A percentile compares a stretch with the other conserved stretches of the same genome.
Conservation (phyloP, 1,140 invertebrate genomes). For the Chironomus striatipennis region DNA sequence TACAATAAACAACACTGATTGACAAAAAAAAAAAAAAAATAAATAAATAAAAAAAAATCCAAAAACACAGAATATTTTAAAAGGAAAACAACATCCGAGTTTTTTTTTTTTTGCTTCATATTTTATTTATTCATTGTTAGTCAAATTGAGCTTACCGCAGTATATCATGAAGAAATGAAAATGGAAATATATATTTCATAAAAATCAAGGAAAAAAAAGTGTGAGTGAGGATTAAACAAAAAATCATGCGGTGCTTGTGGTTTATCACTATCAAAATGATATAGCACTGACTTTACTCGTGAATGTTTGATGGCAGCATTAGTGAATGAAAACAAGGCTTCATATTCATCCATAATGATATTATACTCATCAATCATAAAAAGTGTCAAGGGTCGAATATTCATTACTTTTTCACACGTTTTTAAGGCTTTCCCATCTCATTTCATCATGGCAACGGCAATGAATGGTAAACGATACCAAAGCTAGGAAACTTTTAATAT, state of each 20-base stretch:
- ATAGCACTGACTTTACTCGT: no score
- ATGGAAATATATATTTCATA: neutral
- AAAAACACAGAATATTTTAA: no score
- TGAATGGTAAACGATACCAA: no score
- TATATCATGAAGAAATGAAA: neutral
- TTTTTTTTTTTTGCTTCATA: neutral
- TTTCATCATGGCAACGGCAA: no score
- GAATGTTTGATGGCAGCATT: no score
- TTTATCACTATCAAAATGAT: neutral
- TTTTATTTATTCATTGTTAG: neutral
- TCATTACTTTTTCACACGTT: neutral
- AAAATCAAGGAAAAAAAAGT: neutral
- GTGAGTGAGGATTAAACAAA: no score
- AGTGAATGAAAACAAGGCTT: neutral
- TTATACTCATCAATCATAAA: neutral
- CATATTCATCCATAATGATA: neutral
- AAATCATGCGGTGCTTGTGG: neutral
- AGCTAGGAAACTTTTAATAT: no score
- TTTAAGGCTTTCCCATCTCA: neutral
- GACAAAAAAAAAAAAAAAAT: neutral
- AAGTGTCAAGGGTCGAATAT: neutral
- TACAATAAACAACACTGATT: neutral
- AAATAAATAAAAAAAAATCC: neutral
- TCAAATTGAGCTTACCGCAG: neutral
- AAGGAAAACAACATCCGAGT: neutral